A percentile compares a stretch with the other conserved stretches of the same genome.
These are phyloP conservation scores for Acanthosepion pharaonis DNA, from an alignment of 2,888 invertebrate genomes.

Conservation along the genomic window DNA sequence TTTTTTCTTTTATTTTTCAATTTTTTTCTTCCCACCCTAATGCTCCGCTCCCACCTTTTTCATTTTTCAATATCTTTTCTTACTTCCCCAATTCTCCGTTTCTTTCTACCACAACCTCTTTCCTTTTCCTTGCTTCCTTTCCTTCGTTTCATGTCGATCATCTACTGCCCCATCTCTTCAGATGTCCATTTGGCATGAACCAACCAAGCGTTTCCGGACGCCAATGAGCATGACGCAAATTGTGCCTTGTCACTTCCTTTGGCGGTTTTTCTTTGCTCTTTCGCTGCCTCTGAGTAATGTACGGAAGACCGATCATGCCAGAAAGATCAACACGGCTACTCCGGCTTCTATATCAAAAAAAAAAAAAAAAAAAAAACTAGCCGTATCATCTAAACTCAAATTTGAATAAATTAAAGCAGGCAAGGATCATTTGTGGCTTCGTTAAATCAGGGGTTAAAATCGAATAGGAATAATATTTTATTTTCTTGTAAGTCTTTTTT, in stretches of 20 bases:
- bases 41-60: too few species aligned
- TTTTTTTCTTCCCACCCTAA: neutral
- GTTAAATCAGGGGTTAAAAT: neutral
- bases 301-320: slow-evolving; percentile 41
- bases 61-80: too few species aligned
- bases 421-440: neutral
- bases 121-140: neutral
- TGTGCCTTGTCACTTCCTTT: slow-evolving; percentile 39
- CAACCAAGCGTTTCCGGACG: slow-evolving; percentile 38
- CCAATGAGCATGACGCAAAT: slow-evolving; percentile 25
- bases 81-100: too few species aligned
- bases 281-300: neutral
- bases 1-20: neutral
- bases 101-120: neutral
- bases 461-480: neutral
- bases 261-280: neutral
- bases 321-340: neutral
- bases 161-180: neutral
- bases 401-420: neutral
- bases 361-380: too few species aligned
- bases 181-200: slow-evolving; percentile 36
- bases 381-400: neutral
- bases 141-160: neutral
- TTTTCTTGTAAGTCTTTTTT: too few species aligned
- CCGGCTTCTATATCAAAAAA: neutral